Base-by-base conservation (phyloP, 2,113 vertebrate genomes). In the Echinops telfairi region DNA sequence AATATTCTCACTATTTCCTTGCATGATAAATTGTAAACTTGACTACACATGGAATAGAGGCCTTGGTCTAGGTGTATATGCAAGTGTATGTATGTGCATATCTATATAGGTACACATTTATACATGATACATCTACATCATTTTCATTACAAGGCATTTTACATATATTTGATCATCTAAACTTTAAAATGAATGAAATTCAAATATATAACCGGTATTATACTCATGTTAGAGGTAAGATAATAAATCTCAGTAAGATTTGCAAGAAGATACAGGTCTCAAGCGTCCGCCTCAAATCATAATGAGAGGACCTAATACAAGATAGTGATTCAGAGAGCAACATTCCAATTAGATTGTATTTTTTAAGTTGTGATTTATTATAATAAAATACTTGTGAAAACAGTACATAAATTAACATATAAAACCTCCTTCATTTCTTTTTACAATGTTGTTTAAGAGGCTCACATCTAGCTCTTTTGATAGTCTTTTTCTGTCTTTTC, bases 321-420 rank as follows among this genome's bases (percentile, higher is more conserved):
- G 7, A 23, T 8, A 71, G 3, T 19, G 36, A 8, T 36, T 83
- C 20, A 33, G 86, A 88, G 83, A 88, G 7, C 25, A 83, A 10
- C 64, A 88, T 53, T 73, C 20, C 31, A 79, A 62, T 79, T 83
- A 88, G 25, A 78, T 58, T 78, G 29, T 33, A 3, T 94, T 86
- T 86, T 91, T 83, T 83, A 83, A 87, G 23, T 31, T 94, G 36
- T 47, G 70, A 88, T 87, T 17, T 6, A 86, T 36, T 43, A 83
- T 47, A 88, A 23, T 19, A 82, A 62, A 78, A 25, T 15, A 70
- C 6, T 23, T 31, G 31, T 36, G 1, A 58, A 91, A 91, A 83
- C 84, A 83, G 47, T 53, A 62, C 71, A 88, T 91, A 94, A 36
- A 88, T 91, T 91, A 83, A 15, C 71, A 94, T 83, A 62, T 78